Base-by-base conservation (phyloP, 2,888 invertebrate species). In the Noctua comes region DNA sequence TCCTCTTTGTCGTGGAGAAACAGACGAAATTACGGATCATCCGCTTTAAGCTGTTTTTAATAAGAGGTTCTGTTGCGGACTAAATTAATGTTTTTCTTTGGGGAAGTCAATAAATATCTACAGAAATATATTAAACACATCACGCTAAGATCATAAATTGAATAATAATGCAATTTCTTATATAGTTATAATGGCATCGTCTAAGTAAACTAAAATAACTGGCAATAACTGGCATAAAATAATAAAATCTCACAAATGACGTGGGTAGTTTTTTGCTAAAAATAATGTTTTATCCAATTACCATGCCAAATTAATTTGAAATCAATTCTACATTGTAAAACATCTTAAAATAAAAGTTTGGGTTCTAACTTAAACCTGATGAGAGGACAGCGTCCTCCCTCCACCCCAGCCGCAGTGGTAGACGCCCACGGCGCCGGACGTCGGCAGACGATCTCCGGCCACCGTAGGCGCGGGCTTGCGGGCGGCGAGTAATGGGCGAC, bases 21-120 rank as follows among this genome's bases (percentile, higher is more conserved):
- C 73, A 65, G 40, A 71, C 40, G 6, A 57, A 57, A 66, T 66
- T 36, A 71, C 48, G 77, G 68, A 81, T 77, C 5, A 79, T 79
- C 77, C 64, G 24, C 13, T 81, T 46, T 80, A 79, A 79, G 66
- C 65, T 59, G 62, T 79, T 51, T 72, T 76, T 77, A 68, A 72
- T 69, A 65, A 59, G 21, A 59, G 21, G 62, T 62, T 8, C 73
- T 59, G 16, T 77, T 31, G 62, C 18, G 18, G 48, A 31, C 11
- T 13, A 74, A 72, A 76, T 80, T 2, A 57, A 51, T 7, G 46
- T n/a, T n/a, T 31, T 54, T 24, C 18, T 8, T 48, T 1, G 57
- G n/a, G 16, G 0, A 11, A 57, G 16, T 70, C 69, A 80, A 59
- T 59, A 65, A 27, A 40, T 65, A 57, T 65, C 21, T 31, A 10